These are phyloP conservation scores for Eumacrocentrus americanus DNA, from an alignment of 2,888 invertebrate genomes.

Conservation along the genomic window DNA sequence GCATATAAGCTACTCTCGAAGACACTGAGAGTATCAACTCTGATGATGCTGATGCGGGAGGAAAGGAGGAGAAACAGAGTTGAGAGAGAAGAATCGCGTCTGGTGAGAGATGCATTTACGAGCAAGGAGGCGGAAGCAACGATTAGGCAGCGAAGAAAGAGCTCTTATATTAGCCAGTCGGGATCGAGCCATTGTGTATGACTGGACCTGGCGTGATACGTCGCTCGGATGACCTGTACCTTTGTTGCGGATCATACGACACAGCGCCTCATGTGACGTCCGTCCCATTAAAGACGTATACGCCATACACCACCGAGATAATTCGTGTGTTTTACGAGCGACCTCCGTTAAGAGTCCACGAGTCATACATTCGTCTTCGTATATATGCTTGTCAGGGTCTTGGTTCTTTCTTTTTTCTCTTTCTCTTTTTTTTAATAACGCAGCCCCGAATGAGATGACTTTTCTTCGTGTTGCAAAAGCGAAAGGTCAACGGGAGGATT, in stretches of 20 bases:
- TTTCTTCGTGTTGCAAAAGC: slow-evolving; percentile 16
- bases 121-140: slow-evolving; percentile 57
- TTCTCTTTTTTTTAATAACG: background rate
- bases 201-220: slow-evolving; percentile 51
- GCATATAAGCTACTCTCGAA: too few relatives aligned
- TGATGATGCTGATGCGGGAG: background rate
- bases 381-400: too few relatives aligned
- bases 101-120: slow-evolving; percentile 25
- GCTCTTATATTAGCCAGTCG: slow-evolving; percentile 51
- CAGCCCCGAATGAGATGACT: background rate
- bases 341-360: slow-evolving; percentile 31
- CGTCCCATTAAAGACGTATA: slow-evolving; percentile 47
- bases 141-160: slow-evolving; percentile 60
- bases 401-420: background rate
- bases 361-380: background rate
- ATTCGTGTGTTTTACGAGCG: slow-evolving; percentile 55
- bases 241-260: slow-evolving; percentile 69
- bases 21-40: too few relatives aligned
- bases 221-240: slow-evolving; percentile 26
- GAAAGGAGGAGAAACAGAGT: background rate
- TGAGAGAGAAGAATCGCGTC: slow-evolving; percentile 3
- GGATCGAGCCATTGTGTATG: slow-evolving; percentile 28
- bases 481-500: slow-evolving; percentile 25
- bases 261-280: slow-evolving; percentile 40
- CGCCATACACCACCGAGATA: slow-evolving; percentile 54